A percentile compares a stretch with the other conserved stretches of the same genome.
Evolutionary conservation across 2,888 invertebrate species (phyloP).

Genomic region (Podabrus alpinus): DNA sequence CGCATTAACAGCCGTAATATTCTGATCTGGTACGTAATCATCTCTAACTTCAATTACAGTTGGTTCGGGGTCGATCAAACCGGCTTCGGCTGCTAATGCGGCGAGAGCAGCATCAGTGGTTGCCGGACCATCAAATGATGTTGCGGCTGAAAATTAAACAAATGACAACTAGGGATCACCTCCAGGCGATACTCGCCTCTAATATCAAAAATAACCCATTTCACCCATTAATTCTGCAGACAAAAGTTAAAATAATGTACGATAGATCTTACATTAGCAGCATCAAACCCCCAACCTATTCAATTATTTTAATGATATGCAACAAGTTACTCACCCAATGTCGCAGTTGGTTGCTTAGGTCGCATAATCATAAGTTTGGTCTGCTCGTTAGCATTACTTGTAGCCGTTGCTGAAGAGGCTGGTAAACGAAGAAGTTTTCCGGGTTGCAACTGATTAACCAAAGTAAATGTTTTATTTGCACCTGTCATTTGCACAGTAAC

Average conservation of each 20-base stretch:
- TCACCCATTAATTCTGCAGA: too few relatives aligned
- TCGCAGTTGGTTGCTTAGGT: conserved; percentile 62
- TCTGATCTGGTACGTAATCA: conserved; percentile 24
- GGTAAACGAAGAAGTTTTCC: conserved; percentile 52
- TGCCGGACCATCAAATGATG: conserved; percentile 62
- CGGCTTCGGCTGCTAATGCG: conserved; percentile 66
- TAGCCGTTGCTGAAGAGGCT: conserved; percentile 44
- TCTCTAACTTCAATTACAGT: conserved; percentile 28
- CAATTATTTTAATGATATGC: too few relatives aligned
- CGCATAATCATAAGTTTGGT: conserved; percentile 59
- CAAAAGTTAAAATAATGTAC: too few relatives aligned
- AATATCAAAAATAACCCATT: too few relatives aligned
- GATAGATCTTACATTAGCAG: too few relatives aligned
- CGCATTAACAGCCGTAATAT: conserved; percentile 18
- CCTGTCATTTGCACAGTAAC: conserved; percentile 72
- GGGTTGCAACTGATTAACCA: conserved; percentile 52
- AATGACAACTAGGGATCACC: too few relatives aligned
- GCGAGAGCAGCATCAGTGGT: conserved; percentile 67
- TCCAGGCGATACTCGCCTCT: too few relatives aligned
- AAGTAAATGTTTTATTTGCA: conserved; percentile 66
- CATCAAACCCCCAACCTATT: too few relatives aligned
- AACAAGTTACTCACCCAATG: conserved; percentile 52
- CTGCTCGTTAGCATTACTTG: conserved; percentile 44
- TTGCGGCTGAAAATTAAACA: conserved; percentile 50
- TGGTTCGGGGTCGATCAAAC: conserved; percentile 60